Evolutionary conservation across 2,797 vertebrate genomes (phyloP).

Genomic region (Pelodytes ibericus): DNA sequence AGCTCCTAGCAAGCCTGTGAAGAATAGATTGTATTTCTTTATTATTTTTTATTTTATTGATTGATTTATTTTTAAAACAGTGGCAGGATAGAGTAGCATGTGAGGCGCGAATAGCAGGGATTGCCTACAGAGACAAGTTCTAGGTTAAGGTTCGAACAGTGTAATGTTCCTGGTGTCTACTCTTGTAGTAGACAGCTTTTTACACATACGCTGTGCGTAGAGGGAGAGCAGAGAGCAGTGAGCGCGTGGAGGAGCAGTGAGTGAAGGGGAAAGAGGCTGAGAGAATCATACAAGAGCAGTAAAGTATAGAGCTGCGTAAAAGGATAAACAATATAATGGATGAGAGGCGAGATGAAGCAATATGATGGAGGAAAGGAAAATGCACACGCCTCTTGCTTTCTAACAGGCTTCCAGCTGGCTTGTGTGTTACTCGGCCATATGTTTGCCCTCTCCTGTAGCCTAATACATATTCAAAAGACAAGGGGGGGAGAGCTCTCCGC

Average conservation of each 20-base stretch:
- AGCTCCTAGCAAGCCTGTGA: no score
- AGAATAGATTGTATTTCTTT: no score
- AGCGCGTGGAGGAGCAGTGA: not conserved
- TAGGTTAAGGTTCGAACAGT: no score
- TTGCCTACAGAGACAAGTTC: no score
- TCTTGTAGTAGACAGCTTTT: no score
- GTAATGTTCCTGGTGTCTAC: no score
- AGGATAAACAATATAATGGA: not conserved
- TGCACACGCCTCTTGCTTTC: slow-evolving; percentile 23
- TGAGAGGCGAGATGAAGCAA: not conserved
- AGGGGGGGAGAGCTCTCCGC: not conserved
- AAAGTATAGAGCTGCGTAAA: no score
- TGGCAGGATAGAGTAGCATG: no score
- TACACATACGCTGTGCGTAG: no score
- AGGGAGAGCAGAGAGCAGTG: not conserved
- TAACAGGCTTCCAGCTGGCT: slow-evolving; percentile 43
- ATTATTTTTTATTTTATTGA: no score
- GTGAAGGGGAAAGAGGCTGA: not conserved
- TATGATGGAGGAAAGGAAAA: not conserved
- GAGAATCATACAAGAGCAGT: not conserved
- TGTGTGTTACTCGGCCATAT: slow-evolving; percentile 22
- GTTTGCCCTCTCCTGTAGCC: slow-evolving; percentile 27
- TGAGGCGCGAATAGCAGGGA: no score
- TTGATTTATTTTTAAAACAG: no score
- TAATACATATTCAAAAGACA: slow-evolving; percentile 45